Evolutionary conservation across 2,888 invertebrate genomes (phyloP), one percentile per base, ranked within the genome.

Genomic region (Lissonota sp.): DNA sequence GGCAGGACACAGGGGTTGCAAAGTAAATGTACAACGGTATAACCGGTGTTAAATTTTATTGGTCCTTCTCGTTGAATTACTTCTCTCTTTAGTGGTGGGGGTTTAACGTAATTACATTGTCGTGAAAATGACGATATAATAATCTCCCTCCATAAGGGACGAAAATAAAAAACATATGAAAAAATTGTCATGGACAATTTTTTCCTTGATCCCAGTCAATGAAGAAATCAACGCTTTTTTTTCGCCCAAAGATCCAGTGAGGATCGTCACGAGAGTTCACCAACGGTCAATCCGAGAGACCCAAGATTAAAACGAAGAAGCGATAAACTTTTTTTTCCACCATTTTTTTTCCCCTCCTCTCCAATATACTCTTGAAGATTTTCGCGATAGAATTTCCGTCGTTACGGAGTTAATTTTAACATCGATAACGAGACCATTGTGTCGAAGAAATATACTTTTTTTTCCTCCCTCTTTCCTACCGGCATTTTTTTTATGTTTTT

Each of bases 71-170:
- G n/a, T n/a, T n/a, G n/a, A n/a, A n/a, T n/a, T n/a, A n/a, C 71
- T 71, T 58, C 55, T 57, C 84, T 85, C 84, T 79, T 86, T 81
- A 46, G 26, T 58, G 78, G 83, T 72, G 85, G 84, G 80, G 74
- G 64, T 83, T 83, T 84, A 85, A 85, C 85, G 85, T 84, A 85
- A 80, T 75, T 83, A 81, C 80, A 83, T 85, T 80, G 77, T 80
- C 80, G 46, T 46, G 26, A 39, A 16, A 63, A 72, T n/a, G 42
- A 53, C 80, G 77, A 73, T 42, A 69, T 70, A 77, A 73, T 80
- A 69, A 80, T 80, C 73, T 63, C 16, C 63, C 53, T 72, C 7
- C 51, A 46, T 42, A 37, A 40, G 46, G 46, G 51, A 10, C 42
- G 57, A 63, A 44, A n/a, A n/a, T n/a, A n/a, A n/a, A n/a, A n/a